These are phyloP conservation scores for Lasioglossum malachurum DNA, from an alignment of 2,888 invertebrate genomes.

Conservation along the genomic window DNA sequence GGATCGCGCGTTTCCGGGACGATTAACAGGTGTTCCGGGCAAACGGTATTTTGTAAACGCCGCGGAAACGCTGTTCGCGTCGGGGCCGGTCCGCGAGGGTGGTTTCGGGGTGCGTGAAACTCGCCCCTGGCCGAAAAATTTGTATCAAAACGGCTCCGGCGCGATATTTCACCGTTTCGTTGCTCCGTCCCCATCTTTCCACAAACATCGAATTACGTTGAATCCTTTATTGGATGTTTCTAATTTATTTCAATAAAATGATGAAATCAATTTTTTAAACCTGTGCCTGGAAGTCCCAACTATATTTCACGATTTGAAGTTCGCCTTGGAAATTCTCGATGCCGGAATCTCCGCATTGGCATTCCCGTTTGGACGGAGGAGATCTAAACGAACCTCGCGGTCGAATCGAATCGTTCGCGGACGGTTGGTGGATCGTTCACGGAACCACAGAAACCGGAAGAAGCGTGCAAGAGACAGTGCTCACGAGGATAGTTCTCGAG, in stretches of 20 bases:
- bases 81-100: slow-evolving; percentile 57
- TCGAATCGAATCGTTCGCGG: neutral
- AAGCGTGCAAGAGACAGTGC: slow-evolving; percentile 2
- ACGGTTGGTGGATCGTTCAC: neutral
- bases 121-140: slow-evolving; percentile 75
- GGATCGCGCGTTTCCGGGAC: slow-evolving; percentile 60
- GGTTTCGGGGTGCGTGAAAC: slow-evolving; percentile 9
- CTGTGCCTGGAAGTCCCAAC: no score
- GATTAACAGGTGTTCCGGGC: slow-evolving; percentile 65
- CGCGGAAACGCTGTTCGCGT: slow-evolving; percentile 63
- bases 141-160: slow-evolving; percentile 79
- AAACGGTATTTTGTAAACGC: slow-evolving; percentile 61
- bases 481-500: slow-evolving; percentile 18
- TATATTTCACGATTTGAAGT: no score
- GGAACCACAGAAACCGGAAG: slow-evolving; percentile 20
- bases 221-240: neutral
- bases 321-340: no score
- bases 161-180: slow-evolving; percentile 79
- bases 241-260: neutral
- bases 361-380: no score
- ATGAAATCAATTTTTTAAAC: no score
- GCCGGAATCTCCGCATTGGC: no score
- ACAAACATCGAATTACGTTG: neutral
- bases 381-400: no score
- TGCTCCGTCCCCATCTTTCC: slow-evolving; percentile 37